These are phyloP conservation scores for Ptychobarbus kaznakovi DNA, from an alignment of 2,797 vertebrate genomes.

Conservation along the genomic window DNA sequence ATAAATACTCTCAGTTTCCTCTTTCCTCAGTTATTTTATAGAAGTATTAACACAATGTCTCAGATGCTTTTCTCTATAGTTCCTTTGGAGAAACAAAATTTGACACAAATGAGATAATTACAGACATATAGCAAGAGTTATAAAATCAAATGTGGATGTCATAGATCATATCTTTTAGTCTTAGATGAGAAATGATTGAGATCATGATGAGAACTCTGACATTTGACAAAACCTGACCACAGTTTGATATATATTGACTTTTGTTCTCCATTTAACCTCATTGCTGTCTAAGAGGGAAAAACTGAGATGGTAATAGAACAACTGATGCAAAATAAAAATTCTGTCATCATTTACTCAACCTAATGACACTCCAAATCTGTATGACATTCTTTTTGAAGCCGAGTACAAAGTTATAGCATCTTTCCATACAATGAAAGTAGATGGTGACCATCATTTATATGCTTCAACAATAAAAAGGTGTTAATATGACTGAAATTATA, in stretches of 20 bases:
- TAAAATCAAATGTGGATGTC: background rate
- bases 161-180: background rate
- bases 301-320: background rate
- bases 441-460: background rate
- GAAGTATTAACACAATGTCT: background rate
- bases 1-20: background rate
- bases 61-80: background rate
- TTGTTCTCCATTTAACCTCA: background rate
- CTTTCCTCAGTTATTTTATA: background rate
- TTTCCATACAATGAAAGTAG: background rate
- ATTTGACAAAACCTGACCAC: background rate
- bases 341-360: too few relatives aligned
- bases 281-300: background rate
- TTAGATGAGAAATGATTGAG: background rate
- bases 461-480: background rate
- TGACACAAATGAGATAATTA: background rate
- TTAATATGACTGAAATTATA: background rate
- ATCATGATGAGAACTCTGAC: background rate
- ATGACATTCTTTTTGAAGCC: background rate
- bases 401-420: background rate
- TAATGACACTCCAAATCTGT: background rate
- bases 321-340: background rate
- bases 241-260: background rate
- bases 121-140: background rate
- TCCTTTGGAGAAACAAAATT: background rate